Base-by-base conservation (phyloP, 2,113 vertebrate genomes). In the Mormoops blainvillei region DNA sequence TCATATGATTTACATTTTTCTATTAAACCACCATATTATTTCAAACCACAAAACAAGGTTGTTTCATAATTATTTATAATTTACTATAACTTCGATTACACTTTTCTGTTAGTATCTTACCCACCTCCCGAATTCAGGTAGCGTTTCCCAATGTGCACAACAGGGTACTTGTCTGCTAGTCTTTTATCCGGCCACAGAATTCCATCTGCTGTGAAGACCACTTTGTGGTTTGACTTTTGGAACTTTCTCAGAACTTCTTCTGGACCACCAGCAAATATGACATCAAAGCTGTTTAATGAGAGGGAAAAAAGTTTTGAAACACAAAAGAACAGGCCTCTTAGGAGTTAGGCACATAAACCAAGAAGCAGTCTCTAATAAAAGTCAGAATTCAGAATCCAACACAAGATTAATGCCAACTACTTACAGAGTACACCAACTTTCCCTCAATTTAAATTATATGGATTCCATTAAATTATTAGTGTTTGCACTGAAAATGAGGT, bases 121-220 rank as follows among this genome's bases (percentile, higher is more conserved):
- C 96, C 97, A 99, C 99, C 99, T 99, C 99, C 99, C 48, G 99
- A 99, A 98, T 99, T 99, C 97, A 99, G 99, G 98, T 99, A 99
- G 96, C 99, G 99, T 97, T 99, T 99, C 67, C 99, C 99, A 82
- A 98, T 99, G 92, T 99, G 99, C 61, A 99, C 98, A 67, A 98
- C 84, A 5, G 99, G 99, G 95, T 99, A 99, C 97, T 99, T 99
- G 92, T 99, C 99, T 58, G 98, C 98, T 13, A 99, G 98, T 58
- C 98, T 98, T 94, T 99, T 99, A 98, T 99, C 99, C 0, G 99
- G 99, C 99, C 99, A 99, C 94, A 99, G 98, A 33, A 99, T 97
- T 16, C 98, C 99, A 94, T 99, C 99, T 58, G 99, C 99, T 93
- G 99, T 99, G 97, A 99, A 99, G 38, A 99, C 97, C 45, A 99